Percentiles rank a stretch among this genome's conserved stretches.
Evolutionary conservation across 1,140 invertebrate genomes (phyloP).

Genomic region (Zaprionus capensis): DNA sequence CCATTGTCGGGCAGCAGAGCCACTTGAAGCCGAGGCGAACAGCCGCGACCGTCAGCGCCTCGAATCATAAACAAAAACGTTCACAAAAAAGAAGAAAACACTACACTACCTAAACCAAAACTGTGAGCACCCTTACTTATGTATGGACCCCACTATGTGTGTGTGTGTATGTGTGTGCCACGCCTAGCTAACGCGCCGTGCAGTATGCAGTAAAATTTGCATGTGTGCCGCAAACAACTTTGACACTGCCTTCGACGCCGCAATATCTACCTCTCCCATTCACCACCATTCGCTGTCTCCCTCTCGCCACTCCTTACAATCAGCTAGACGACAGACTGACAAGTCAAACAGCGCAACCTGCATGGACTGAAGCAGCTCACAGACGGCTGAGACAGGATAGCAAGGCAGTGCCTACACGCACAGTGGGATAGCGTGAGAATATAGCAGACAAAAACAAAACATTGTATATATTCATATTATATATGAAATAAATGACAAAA

Average conservation of each 20-base stretch:
- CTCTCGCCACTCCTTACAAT: constrained; percentile 16
- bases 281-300: background rate
- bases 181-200: constrained; percentile 44
- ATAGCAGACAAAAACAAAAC: background rate
- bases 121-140: constrained; percentile 12
- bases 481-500: too few species aligned
- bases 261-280: background rate
- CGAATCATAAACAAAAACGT: constrained; percentile 67
- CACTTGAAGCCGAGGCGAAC: constrained; percentile 37
- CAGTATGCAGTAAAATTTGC: constrained; percentile 57
- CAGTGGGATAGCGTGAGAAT: constrained; percentile 7
- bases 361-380: constrained; percentile 39
- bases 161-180: constrained; percentile 23
- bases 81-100: constrained; percentile 19
- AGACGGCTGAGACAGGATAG: constrained; percentile 17
- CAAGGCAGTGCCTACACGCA: constrained; percentile 14
- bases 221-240: constrained; percentile 41
- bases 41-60: constrained; percentile 61
- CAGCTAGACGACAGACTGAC: constrained; percentile 53
- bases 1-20: constrained; percentile 46
- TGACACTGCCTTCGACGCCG: constrained; percentile 12
- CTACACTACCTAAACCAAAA: constrained; percentile 21
- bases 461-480: too few species aligned
- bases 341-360: constrained; percentile 72
- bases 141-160: constrained; percentile 5